A percentile compares a stretch with the other conserved stretches of the same genome.
Conservation (phyloP, 2,113 vertebrate genomes). For the Ranitomeya variabilis region DNA sequence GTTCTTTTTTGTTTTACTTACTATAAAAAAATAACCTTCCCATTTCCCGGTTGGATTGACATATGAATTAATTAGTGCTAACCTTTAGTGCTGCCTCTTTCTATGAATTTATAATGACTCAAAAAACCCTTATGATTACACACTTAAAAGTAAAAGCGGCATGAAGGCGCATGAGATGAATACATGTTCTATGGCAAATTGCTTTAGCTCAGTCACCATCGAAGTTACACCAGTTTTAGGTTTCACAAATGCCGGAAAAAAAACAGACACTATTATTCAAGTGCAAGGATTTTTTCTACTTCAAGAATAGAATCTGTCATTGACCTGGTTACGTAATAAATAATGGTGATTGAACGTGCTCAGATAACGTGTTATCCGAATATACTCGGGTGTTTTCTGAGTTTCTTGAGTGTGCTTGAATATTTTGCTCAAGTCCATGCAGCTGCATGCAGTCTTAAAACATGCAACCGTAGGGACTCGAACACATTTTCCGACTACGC, state of each 20-base stretch:
- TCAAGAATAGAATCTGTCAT: background rate
- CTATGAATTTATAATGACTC: conserved; percentile 25
- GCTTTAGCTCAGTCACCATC: background rate
- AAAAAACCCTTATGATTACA: conserved; percentile 2
- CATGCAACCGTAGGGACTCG: too few species aligned
- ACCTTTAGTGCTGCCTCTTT: conserved; percentile 26
- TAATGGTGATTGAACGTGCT: too few species aligned
- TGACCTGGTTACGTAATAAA: background rate
- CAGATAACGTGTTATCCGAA: too few species aligned
- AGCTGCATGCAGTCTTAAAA: too few species aligned
- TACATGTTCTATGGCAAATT: background rate
- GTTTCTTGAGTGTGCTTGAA: too few species aligned
- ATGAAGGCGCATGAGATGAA: background rate
- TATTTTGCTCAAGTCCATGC: too few species aligned
- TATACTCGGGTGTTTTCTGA: too few species aligned
- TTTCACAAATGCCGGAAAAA: background rate
- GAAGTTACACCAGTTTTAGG: background rate
- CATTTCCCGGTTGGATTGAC: conserved; percentile 42
- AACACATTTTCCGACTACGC: too few species aligned
- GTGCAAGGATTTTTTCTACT: background rate
- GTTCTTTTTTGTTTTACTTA: conserved; percentile 34
- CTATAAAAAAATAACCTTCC: conserved; percentile 36
- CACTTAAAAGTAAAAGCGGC: background rate
- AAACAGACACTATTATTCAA: background rate
- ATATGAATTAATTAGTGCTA: conserved; percentile 15